Evolutionary conservation across 2,797 vertebrate species (phyloP).

Genomic region (Pachyuromys duprasi): DNA sequence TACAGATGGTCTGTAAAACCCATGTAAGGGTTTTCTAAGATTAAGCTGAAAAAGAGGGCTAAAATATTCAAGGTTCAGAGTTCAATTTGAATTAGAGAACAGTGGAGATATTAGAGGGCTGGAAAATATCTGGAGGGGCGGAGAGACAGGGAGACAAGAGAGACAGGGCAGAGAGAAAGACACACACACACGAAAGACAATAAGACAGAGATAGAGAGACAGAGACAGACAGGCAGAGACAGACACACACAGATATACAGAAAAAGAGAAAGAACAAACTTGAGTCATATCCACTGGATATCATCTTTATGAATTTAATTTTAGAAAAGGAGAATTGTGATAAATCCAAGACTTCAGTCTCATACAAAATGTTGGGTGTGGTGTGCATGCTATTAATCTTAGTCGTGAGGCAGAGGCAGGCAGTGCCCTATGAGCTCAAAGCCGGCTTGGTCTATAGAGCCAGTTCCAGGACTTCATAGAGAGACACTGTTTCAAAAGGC

Average conservation of each 20-base stretch:
- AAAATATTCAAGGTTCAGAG: not conserved
- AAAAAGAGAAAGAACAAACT: not conserved
- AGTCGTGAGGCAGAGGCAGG: not conserved
- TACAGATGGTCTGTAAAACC: not conserved
- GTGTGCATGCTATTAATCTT: too few relatives aligned
- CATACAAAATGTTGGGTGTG: not conserved
- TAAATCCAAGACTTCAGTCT: not conserved
- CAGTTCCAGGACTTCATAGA: not conserved
- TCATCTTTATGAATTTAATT: not conserved
- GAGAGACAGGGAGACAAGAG: not conserved
- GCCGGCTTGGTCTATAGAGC: not conserved
- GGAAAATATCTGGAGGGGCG: not conserved
- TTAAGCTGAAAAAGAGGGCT: conserved; percentile 18
- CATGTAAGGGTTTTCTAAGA: not conserved
- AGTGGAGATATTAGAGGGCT: not conserved
- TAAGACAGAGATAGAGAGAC: not conserved
- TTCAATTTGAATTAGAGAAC: not conserved
- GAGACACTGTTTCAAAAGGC: not conserved
- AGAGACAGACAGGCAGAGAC: not conserved
- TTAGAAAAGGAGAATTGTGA: not conserved
- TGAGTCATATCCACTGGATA: not conserved
- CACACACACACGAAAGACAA: not conserved
- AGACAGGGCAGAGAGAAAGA: not conserved
- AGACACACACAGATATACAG: not conserved
- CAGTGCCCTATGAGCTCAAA: not conserved